A percentile compares a stretch with the other conserved stretches of the same genome.
Conservation (phyloP, 2,888 invertebrate genomes). For the Theretra japonica region DNA sequence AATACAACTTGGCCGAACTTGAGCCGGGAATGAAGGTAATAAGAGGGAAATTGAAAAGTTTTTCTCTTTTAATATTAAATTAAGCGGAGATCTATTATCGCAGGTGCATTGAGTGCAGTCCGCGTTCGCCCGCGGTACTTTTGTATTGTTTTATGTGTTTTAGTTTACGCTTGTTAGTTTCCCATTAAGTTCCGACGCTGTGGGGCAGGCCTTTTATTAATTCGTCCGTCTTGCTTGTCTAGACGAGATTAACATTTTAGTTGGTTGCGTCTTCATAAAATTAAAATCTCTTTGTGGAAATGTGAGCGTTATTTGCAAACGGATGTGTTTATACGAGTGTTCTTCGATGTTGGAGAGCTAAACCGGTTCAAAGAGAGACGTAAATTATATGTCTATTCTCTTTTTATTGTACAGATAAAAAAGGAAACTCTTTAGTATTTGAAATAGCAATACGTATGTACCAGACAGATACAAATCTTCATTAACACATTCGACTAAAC, state of each 20-base stretch:
- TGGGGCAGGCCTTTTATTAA: conserved; percentile 63
- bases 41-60: conserved; percentile 74
- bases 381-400: conserved; percentile 66
- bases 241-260: conserved; percentile 50
- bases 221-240: conserved; percentile 60
- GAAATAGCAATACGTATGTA: conserved; percentile 60
- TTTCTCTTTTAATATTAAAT: conserved; percentile 69
- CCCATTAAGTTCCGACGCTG: conserved; percentile 64
- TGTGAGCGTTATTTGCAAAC: conserved; percentile 47
- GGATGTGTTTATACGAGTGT: conserved; percentile 46
- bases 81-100: conserved; percentile 59
- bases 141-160: conserved; percentile 68
- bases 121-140: conserved; percentile 48
- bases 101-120: conserved; percentile 61
- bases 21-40: conserved; percentile 58
- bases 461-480: conserved; percentile 74
- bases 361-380: conserved; percentile 68
- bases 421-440: conserved; percentile 63
- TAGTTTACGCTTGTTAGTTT: conserved; percentile 74
- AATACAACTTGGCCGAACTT: conserved; percentile 68
- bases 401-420: conserved; percentile 62
- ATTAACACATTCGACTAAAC: conserved; percentile 75
- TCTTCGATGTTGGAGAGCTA: conserved; percentile 57
- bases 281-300: conserved; percentile 43
- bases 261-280: conserved; percentile 59